A percentile compares a stretch with the other conserved stretches of the same genome.
Evolutionary conservation across 2,113 vertebrate species (phyloP).

Genomic region (Rhabdomys dilectus): DNA sequence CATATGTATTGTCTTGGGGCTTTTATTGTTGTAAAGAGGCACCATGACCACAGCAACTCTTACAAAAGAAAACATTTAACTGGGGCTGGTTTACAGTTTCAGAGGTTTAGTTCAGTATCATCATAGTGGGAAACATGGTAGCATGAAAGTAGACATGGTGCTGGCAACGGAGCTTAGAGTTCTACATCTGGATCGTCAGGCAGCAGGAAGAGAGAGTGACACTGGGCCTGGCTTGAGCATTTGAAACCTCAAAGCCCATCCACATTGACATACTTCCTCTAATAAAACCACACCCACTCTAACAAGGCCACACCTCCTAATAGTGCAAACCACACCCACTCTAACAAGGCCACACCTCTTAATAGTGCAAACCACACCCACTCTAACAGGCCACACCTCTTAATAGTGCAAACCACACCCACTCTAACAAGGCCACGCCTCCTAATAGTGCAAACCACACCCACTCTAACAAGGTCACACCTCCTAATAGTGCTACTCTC

Average conservation of each 20-base stretch:
- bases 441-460: not conserved
- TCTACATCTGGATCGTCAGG: not conserved
- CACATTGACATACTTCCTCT: not conserved
- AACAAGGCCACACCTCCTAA: not conserved
- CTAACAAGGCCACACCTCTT: not conserved
- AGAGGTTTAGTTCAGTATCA: not conserved
- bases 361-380: not conserved
- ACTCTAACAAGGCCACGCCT: not conserved
- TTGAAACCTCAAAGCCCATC: not conserved
- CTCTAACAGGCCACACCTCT: too few species aligned
- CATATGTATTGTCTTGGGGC: not conserved
- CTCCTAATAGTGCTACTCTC: not conserved
- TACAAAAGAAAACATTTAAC: not conserved
- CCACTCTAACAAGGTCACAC: not conserved
- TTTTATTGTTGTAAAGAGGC: not conserved
- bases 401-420: too few species aligned
- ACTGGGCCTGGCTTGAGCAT: not conserved
- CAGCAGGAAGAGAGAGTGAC: not conserved
- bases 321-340: not conserved
- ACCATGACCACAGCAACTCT: not conserved
- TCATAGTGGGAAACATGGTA: not conserved
- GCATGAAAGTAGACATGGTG: not conserved
- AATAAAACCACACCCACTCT: not conserved
- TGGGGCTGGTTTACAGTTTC: not conserved
- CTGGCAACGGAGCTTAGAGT: not conserved